These are phyloP conservation scores for Tinea semifulvella DNA, from an alignment of 2,888 invertebrate genomes.

Conservation along the genomic window DNA sequence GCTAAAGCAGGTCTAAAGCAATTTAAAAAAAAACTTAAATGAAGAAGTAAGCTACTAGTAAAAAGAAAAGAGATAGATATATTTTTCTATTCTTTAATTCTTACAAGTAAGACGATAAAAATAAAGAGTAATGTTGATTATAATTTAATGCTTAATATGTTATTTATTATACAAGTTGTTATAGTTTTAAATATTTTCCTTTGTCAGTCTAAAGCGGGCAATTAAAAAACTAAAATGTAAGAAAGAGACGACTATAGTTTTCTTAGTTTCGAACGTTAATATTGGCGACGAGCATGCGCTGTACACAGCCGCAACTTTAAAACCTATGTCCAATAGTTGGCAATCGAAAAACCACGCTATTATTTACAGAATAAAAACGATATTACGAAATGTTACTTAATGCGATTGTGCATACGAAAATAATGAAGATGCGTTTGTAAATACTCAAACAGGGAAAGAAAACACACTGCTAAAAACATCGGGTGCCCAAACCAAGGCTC, in stretches of 20 bases:
- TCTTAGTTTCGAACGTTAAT: slow-evolving; percentile 43
- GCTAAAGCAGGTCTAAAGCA: too few species aligned
- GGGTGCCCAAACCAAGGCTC: slow-evolving; percentile 25
- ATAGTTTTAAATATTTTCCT: too few species aligned
- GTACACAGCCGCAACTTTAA: slow-evolving; percentile 30
- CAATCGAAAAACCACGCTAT: slow-evolving; percentile 33
- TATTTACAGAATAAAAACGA: slow-evolving; percentile 27
- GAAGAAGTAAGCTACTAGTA: too few species aligned
- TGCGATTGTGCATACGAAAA: slow-evolving; percentile 46
- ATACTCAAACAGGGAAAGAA: slow-evolving; percentile 18
- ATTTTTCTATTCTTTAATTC: too few species aligned
- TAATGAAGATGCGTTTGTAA: slow-evolving; percentile 30
- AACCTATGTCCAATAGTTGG: slow-evolving; percentile 27
- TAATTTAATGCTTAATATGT: too few species aligned
- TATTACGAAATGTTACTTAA: too few species aligned
- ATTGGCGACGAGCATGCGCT: slow-evolving; percentile 57
- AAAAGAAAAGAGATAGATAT: too few species aligned
- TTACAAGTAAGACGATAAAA: too few species aligned
- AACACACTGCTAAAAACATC: slow-evolving; percentile 26
- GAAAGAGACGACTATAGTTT: slow-evolving; percentile 57
- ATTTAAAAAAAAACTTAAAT: too few species aligned
- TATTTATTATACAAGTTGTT: too few species aligned
- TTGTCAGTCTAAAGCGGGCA: too few species aligned
- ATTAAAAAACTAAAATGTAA: neutral
- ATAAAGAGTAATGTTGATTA: too few species aligned